These are phyloP conservation scores for Semnornis frantzii DNA, from an alignment of 2,113 vertebrate species.

Conservation along the genomic window DNA sequence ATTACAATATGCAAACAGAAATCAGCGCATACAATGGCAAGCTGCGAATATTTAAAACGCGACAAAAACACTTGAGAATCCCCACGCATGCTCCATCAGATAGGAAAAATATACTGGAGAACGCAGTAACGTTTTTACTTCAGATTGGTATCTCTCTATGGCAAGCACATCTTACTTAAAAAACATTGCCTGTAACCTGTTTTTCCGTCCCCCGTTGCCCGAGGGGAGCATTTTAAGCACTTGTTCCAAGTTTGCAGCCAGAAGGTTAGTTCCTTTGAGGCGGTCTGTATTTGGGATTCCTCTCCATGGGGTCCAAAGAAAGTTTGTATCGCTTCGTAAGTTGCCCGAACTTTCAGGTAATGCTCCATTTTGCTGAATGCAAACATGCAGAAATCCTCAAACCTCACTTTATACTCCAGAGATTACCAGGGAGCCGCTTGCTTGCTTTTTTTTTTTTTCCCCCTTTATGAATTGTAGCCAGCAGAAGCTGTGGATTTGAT, in stretches of 20 bases:
- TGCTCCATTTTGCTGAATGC: constrained; percentile 57
- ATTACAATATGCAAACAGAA: constrained; percentile 62
- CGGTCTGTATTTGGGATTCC: constrained; percentile 60
- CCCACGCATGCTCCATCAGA: constrained; percentile 8
- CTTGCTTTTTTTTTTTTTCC: background rate
- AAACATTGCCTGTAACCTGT: constrained; percentile 61
- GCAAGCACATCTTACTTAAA: constrained; percentile 63
- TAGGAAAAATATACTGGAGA: constrained; percentile 39
- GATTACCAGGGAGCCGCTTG: constrained; percentile 67
- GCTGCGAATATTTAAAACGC: constrained; percentile 51
- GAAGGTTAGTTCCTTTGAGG: constrained; percentile 58
- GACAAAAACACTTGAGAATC: constrained; percentile 53
- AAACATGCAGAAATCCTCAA: constrained; percentile 63
- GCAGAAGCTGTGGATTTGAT: constrained; percentile 82
- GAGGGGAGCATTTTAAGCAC: constrained; percentile 58
- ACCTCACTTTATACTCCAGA: constrained; percentile 70
- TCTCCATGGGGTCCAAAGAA: constrained; percentile 66
- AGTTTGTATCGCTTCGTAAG: constrained; percentile 74
- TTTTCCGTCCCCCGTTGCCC: constrained; percentile 60
- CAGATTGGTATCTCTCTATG: constrained; percentile 31
- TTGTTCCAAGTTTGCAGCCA: constrained; percentile 58
- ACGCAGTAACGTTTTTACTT: constrained; percentile 37
- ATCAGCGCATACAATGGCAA: constrained; percentile 23
- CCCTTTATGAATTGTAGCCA: constrained; percentile 77
- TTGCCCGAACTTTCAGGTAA: constrained; percentile 76